Percentiles rank a stretch among this genome's conserved stretches.
Evolutionary conservation across 2,113 vertebrate genomes (phyloP).

Genomic region (Micromys minutus): DNA sequence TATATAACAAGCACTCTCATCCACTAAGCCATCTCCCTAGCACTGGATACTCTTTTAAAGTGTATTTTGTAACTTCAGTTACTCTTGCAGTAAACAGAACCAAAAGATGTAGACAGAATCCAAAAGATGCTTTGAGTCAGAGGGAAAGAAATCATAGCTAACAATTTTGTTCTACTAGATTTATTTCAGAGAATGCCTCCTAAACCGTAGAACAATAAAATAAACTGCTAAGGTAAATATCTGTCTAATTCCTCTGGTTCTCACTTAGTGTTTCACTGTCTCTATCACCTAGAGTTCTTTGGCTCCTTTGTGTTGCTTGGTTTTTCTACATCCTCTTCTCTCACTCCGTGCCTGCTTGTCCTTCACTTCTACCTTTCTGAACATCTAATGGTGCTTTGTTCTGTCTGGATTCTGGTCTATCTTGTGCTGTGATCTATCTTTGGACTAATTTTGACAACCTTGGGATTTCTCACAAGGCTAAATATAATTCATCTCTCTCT

Average conservation of each 20-base stretch:
- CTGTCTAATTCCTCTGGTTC: neutral
- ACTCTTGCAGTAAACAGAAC: neutral
- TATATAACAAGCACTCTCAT: neutral
- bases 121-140: neutral
- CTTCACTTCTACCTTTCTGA: neutral
- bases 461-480: conserved; percentile 42
- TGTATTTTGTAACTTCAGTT: neutral
- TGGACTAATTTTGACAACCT: conserved; percentile 35
- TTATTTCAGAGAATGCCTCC: neutral
- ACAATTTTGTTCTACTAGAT: neutral
- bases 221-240: neutral
- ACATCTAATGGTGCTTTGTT: neutral
- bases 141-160: neutral
- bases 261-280: neutral
- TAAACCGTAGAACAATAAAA: neutral
- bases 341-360: neutral
- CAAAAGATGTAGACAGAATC: conserved; percentile 29
- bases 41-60: neutral
- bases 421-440: neutral
- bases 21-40: neutral
- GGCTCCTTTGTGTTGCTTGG: neutral
- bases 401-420: neutral
- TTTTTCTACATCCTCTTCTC: neutral
- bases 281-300: neutral
- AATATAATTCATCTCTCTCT: conserved; percentile 58